Evolutionary conservation across 1,140 invertebrate species (phyloP), one percentile per base, ranked within the genome.

Genomic region (Penaeus chinensis): DNA sequence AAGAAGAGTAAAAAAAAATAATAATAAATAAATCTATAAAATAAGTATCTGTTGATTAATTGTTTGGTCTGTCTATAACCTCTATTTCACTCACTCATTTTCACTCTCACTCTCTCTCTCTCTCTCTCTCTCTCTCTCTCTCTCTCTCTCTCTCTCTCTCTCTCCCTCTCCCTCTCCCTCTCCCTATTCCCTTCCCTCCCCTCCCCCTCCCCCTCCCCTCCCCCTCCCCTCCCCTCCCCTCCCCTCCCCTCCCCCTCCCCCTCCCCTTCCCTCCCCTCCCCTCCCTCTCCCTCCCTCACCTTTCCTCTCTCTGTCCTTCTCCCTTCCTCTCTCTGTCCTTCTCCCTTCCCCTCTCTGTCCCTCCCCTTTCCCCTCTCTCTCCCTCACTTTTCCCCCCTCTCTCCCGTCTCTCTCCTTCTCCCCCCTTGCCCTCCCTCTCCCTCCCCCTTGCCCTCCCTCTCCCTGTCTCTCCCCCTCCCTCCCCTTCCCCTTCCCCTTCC

Each of bases 91-190:
- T 71, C 22, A 20, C 69, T 71, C 22, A 27, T 18, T 71, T 2
- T 71, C 69, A 27, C n/a, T 71, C n/a, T 24, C 69, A 27, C n/a
- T 71, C n/a, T 71, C n/a, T 71, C 69, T 71, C 69, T n/a, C 71
- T 32, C 71, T 74, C 19, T 71, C 69, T 71, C 22, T 71, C 69
- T 71, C 22, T 71, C 69, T 71, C 22, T 71, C 20, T 71, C 22
- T 71, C 69, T 71, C 69, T 71, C n/a, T 24, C 69, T 71, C n/a
- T 71, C 69, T 71, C n/a, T 71, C 69, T 71, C 69, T 16, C 66
- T 22, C 20, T 69, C 20, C 32, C 20, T 19, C 19, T 19, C 69
- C 27, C n/a, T 8, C 1, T 74, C n/a, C n/a, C n/a, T 24, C 69
- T 71, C 69, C 69, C 37, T 37, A n/a, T n/a, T n/a, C n/a, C n/a